Base-by-base conservation (phyloP, 2,888 invertebrate genomes). In the Ennomos erosarius region DNA sequence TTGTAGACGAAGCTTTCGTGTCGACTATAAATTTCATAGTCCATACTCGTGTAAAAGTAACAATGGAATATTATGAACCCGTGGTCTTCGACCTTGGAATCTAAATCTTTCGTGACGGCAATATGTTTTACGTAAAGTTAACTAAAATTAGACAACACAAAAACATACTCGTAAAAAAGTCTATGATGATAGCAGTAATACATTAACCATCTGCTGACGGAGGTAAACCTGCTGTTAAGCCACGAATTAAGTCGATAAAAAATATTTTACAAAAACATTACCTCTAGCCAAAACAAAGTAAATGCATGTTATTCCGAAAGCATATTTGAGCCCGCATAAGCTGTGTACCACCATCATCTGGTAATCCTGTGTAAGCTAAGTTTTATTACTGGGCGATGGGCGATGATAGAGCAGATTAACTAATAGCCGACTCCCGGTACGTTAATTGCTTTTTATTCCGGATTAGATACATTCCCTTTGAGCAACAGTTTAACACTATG, bases 321-420 rank as follows among this genome's bases (percentile, higher is more conserved):
- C 45, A 76, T 75, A 76, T 75, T 62, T 58, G 55, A 55, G 62
- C 81, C 84, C 85, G 82, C 79, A 82, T 84, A 68, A 67, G 58
- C 60, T 49, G n/a, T 11, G 57, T 74, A 70, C 67, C 61, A 68
- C 69, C 74, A 76, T 74, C 70, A 66, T 69, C 67, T 68, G 67
- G 67, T 78, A 75, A 81, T 79, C 74, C 75, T 65, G 67, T 69
- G 73, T 77, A 77, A 78, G 70, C 74, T 76, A 73, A 69, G 65
- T 82, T 86, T 87, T 85, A 87, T 82, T 76, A 76, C 74, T 59
- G 60, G 56, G 59, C 69, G 75, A 82, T 59, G 60, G 56, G 59
- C 69, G 75, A 82, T 82, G 81, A 84, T 84, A 69, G 73, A 78
- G 71, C 70, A 76, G 75, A 85, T 85, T 81, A 84, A 78, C 76